Conservation (phyloP, 1,140 invertebrate genomes). For the Diachasmimorpha longicaudata region DNA sequence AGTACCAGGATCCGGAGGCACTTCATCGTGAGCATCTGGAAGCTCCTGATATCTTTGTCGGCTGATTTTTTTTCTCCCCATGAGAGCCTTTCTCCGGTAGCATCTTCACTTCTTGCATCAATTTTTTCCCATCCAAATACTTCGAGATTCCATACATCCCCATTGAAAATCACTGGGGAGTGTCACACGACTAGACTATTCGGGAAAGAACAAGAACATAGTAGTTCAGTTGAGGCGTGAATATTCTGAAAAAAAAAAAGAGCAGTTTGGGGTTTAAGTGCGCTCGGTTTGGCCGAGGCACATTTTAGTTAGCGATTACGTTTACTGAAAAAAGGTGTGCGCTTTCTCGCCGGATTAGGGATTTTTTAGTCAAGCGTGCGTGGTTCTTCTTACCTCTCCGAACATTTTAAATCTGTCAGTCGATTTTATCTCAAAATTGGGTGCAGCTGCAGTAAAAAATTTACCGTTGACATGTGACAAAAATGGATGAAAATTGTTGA, state of each 20-base stretch:
- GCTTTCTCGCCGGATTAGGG: conserved; percentile 12
- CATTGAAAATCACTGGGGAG: neutral
- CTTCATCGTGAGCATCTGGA: conserved; percentile 9
- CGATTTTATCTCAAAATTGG: neutral
- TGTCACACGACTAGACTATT: neutral
- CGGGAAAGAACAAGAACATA: neutral
- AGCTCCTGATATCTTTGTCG: conserved; percentile 46
- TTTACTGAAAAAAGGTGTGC: neutral
- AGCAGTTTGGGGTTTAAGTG: conserved; percentile 7
- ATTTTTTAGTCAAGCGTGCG: conserved; percentile 17
- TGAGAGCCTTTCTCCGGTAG: conserved; percentile 37
- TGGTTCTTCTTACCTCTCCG: neutral
- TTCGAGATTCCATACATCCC: neutral
- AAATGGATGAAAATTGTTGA: neutral
- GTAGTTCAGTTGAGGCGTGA: conserved; percentile 2
- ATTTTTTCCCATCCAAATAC: conserved; percentile 1
- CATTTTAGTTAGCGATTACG: neutral
- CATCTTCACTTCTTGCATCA: conserved; percentile 22
- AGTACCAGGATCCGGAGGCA: conserved; percentile 12
- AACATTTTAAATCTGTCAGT: neutral
- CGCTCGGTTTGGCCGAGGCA: neutral
- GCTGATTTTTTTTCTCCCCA: conserved; percentile 31
- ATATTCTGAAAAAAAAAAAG: conserved; percentile 6
- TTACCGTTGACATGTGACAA: neutral
- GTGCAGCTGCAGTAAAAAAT: neutral